Conservation (phyloP, 2,797 vertebrate species). For the Enteromius argenteus region DNA sequence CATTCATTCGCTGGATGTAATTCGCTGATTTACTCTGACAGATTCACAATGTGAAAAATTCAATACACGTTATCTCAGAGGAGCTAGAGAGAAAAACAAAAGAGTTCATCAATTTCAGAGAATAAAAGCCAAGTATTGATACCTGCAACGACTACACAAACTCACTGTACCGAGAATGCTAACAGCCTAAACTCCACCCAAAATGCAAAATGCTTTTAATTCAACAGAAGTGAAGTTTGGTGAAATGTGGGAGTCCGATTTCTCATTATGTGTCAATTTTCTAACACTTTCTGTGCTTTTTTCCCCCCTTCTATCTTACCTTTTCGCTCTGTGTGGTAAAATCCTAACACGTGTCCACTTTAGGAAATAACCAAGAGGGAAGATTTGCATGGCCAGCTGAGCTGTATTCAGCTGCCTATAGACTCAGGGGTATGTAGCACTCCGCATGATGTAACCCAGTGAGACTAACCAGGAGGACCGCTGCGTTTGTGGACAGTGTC, state of each 20-base stretch:
- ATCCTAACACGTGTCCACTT: slow-evolving; percentile 80
- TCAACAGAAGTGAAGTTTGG: background rate
- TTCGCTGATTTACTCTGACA: background rate
- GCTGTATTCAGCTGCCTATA: slow-evolving; percentile 98
- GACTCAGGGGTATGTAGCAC: slow-evolving; percentile 95
- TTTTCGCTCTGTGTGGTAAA: slow-evolving; percentile 56
- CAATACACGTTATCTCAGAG: slow-evolving; percentile 11
- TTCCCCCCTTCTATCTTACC: slow-evolving; percentile 59
- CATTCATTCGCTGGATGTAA: background rate
- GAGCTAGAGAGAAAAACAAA: background rate
- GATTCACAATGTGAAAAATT: slow-evolving; percentile 8
- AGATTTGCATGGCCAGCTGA: slow-evolving; percentile 93
- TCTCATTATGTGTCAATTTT: slow-evolving; percentile 30
- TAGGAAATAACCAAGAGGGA: slow-evolving; percentile 97
- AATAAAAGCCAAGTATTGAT: background rate
- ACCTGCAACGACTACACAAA: background rate
- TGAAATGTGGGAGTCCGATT: slow-evolving; percentile 12
- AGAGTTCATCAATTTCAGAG: slow-evolving; percentile 7
- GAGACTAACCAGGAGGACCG: slow-evolving; percentile 66
- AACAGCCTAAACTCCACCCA: slow-evolving; percentile 31
- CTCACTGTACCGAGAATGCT: background rate
- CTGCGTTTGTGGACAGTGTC: slow-evolving; percentile 71
- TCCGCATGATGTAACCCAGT: slow-evolving; percentile 75
- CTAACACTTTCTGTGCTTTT: slow-evolving; percentile 52
- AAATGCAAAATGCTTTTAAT: slow-evolving; percentile 8